Evolutionary conservation across 2,113 vertebrate species (phyloP), one percentile per base, ranked within the genome.

Genomic region (Oryzias woworae): DNA sequence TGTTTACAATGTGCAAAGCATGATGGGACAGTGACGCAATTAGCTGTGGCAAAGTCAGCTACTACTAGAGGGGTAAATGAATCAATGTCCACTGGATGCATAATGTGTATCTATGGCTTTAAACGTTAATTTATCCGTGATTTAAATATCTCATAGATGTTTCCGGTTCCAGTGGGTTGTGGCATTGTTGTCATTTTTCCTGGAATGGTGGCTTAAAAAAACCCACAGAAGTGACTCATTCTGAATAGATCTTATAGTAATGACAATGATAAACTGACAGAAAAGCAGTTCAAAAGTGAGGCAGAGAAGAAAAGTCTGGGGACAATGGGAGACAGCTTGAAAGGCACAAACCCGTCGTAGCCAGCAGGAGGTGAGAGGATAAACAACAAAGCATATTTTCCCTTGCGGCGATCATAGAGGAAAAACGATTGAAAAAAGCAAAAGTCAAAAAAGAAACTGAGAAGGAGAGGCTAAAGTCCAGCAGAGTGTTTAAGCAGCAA

Each of bases 341-440:
- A 68, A 82, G 74, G 78, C 59, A 86, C 74, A 83, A 71, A 83
- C 63, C 75, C 63, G 60, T 71, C 75, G 73, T 67, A 69, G 53
- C 64, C 53, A 59, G 61, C 71, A 77, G 82, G 65, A 80, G 64
- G 82, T 75, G 57, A 71, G 73, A 77, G 76, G 70, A 80, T 63
- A 52, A 78, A 80, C 71, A 84, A 78, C 66, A 78, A 71, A 80
- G 74, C 66, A 23, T 63, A 75, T 71, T 20, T 16, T 75, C 68
- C 47, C 66, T 69, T 74, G 20, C 20, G 49, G 61, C 59, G 75
- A 62, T 71, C 50, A 70, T 55, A 26, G 67, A 55, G 54, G 57
- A 64, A 36, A 36, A 10, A 36, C 31, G 31, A 36, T 8, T 36
- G 8, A 22, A 67, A 58, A 85, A 72, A 63, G 41, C 7, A 50